Evolutionary conservation across 2,113 vertebrate genomes (phyloP).

Genomic region (Oryzias woworae): DNA sequence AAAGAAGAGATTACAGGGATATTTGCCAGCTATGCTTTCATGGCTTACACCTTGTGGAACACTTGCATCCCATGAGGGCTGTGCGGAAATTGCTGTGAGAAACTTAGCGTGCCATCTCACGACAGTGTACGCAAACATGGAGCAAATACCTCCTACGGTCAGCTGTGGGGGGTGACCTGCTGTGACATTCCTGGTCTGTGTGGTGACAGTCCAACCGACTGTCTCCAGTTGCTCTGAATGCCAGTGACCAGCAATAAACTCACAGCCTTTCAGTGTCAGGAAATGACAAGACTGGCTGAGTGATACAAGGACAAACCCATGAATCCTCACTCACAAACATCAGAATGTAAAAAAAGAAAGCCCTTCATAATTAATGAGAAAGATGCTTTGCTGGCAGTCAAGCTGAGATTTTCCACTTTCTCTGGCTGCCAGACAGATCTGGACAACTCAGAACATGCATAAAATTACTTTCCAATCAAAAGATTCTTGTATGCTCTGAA

Average conservation of each 20-base stretch:
- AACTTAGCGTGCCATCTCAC: conserved; percentile 23
- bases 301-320: conserved; percentile 15
- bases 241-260: conserved; percentile 58
- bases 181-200: conserved; percentile 56
- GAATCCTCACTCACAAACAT: conserved; percentile 3
- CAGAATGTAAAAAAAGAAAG: conserved; percentile 11
- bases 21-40: conserved; percentile 47
- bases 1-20: conserved; percentile 38
- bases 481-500: conserved; percentile 38
- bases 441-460: conserved; percentile 35
- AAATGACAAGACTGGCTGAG: conserved; percentile 41
- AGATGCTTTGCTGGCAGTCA: conserved; percentile 34
- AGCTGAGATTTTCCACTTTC: conserved; percentile 37
- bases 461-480: conserved; percentile 43
- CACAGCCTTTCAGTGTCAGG: conserved; percentile 39
- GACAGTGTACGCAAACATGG: conserved; percentile 20
- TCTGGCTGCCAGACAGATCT: conserved; percentile 25
- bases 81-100: conserved; percentile 24
- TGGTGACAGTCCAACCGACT: conserved; percentile 49
- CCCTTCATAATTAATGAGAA: conserved; percentile 18
- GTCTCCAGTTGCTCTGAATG: conserved; percentile 65
- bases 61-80: conserved; percentile 10
- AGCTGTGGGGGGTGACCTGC: conserved; percentile 72
- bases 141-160: conserved; percentile 45
- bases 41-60: conserved; percentile 28